Evolutionary conservation across 2,113 vertebrate species (phyloP).

Genomic region (Cheirogaleus medius): DNA sequence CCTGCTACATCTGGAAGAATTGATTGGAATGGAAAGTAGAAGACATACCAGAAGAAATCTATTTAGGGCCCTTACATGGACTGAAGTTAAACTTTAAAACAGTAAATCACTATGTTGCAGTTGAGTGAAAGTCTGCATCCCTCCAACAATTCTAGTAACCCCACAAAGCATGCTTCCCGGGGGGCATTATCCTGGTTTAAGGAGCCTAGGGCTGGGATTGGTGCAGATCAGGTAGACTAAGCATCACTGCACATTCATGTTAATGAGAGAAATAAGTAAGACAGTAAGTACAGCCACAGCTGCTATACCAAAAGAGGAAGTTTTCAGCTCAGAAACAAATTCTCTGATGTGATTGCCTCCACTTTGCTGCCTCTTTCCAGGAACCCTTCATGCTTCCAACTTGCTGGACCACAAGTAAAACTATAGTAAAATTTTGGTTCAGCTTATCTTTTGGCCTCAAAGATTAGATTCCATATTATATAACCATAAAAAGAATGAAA

Average conservation of each 20-base stretch:
- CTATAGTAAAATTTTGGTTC: not conserved
- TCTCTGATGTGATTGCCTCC: not conserved
- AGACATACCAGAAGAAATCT: not conserved
- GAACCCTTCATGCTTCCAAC: not conserved
- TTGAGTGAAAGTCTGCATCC: not conserved
- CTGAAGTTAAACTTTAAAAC: not conserved
- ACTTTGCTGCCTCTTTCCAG: not conserved
- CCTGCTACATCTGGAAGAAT: not conserved
- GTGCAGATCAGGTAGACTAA: not conserved
- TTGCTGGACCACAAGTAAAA: not conserved
- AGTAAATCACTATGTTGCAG: not conserved
- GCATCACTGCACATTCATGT: not conserved
- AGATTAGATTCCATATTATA: not conserved
- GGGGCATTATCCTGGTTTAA: not conserved
- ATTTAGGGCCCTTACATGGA: not conserved
- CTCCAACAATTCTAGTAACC: not conserved
- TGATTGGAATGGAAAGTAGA: not conserved
- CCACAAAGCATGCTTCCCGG: not conserved
- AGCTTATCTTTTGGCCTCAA: not conserved
- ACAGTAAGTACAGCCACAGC: not conserved
- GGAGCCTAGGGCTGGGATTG: not conserved
- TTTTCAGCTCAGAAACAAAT: not conserved
- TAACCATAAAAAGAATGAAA: too few species aligned
- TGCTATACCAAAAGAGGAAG: not conserved
- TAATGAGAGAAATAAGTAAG: not conserved